phyloP scores from a whole-genome alignment of 1,140 invertebrate species.

The Brachionus koreanus region DNA sequence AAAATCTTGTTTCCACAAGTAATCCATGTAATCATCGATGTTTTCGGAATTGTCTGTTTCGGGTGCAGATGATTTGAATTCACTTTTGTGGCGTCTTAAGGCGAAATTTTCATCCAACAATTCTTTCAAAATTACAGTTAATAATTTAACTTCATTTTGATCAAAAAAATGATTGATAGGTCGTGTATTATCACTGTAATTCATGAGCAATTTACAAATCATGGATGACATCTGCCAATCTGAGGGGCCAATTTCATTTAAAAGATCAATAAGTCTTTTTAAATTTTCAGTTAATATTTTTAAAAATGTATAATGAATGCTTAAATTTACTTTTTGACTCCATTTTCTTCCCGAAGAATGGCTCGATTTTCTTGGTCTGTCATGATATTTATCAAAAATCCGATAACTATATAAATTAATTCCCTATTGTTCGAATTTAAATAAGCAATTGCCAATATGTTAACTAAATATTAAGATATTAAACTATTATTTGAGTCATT shows the following conservation, averaged over 20 bases:
- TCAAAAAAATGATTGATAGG: neutral
- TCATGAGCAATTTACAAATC: constrained; percentile 69
- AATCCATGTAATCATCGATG: constrained; percentile 40
- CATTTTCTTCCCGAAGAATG: constrained; percentile 60
- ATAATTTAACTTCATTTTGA: neutral
- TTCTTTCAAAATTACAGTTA: constrained; percentile 1
- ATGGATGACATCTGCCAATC: constrained; percentile 65
- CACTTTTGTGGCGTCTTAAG: constrained; percentile 29
- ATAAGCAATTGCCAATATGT: constrained; percentile 60
- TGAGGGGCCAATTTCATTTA: constrained; percentile 62
- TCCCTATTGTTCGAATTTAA: constrained; percentile 62
- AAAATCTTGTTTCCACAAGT: constrained; percentile 41
- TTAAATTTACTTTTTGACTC: constrained; percentile 57
- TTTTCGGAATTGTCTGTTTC: neutral
- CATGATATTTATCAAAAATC: constrained; percentile 70
- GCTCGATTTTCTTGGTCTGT: constrained; percentile 63
- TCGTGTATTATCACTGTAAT: constrained; percentile 64
- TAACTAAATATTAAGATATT: constrained; percentile 54
- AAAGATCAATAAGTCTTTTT: constrained; percentile 60
- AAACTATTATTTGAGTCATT: neutral
- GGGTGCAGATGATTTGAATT: neutral
- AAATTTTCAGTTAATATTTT: neutral
- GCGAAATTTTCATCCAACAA: constrained; percentile 37
- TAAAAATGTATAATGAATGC: neutral
- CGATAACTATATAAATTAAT: constrained; percentile 64